Conservation (phyloP, 2,113 vertebrate genomes). For the Equus przewalskii region DNA sequence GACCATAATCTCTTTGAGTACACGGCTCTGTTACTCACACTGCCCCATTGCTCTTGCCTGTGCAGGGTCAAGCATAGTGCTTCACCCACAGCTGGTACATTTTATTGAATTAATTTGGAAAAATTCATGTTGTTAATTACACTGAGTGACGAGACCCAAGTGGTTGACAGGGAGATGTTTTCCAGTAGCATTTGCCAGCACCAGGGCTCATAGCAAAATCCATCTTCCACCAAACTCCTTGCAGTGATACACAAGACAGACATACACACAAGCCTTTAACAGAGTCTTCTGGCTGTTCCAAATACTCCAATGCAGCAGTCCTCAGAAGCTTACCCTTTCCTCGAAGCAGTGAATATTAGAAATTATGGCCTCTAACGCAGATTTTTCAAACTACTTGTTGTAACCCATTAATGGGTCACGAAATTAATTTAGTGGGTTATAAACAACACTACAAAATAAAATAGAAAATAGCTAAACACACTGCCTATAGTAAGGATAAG, state of each 20-base stretch:
- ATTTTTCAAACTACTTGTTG: constrained; percentile 39
- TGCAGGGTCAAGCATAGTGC: background rate
- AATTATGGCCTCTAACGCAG: background rate
- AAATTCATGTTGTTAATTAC: background rate
- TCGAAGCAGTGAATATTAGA: background rate
- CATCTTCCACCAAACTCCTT: background rate
- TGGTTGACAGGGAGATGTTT: background rate
- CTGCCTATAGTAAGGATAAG: background rate
- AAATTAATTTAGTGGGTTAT: constrained; percentile 47
- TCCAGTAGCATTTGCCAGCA: background rate
- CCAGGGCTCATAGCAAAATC: background rate
- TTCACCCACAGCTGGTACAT: background rate
- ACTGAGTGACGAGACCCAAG: background rate
- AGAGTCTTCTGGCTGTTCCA: background rate
- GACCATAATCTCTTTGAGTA: background rate
- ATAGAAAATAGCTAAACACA: constrained; percentile 35
- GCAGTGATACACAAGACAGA: background rate
- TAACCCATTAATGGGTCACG: background rate
- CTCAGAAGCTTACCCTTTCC: background rate
- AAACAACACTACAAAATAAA: constrained; percentile 36
- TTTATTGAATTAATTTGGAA: background rate
- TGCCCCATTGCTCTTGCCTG: background rate
- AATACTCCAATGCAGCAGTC: background rate
- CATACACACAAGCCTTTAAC: background rate
- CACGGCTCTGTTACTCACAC: background rate